phyloP scores from a whole-genome alignment of 2,797 vertebrate genomes.

The Chrosomus eos region DNA sequence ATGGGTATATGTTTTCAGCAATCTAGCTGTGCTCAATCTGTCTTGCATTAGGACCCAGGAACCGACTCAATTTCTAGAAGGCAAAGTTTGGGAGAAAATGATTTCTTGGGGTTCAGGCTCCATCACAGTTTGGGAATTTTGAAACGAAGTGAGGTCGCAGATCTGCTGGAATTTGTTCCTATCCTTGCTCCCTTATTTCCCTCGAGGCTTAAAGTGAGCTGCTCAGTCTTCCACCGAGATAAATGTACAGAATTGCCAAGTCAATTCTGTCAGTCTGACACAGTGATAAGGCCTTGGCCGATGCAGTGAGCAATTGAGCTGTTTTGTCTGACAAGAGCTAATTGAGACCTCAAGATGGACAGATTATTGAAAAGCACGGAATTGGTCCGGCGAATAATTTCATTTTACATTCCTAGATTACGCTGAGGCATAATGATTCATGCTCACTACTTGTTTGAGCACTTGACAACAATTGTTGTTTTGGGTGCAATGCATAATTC shows the following conservation, averaged over 20 bases:
- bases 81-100: constrained; percentile 47
- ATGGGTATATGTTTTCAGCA: background rate
- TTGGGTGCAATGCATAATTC: constrained; percentile 14
- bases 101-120: constrained; percentile 40
- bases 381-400: background rate
- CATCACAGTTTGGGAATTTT: constrained; percentile 43
- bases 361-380: constrained; percentile 28
- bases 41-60: constrained; percentile 3
- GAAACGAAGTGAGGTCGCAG: constrained; percentile 44
- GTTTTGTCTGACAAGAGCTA: constrained; percentile 47
- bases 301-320: constrained; percentile 33
- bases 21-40: background rate
- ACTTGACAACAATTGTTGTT: constrained; percentile 20
- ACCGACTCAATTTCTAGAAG: constrained; percentile 19
- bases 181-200: constrained; percentile 56
- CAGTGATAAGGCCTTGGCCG: constrained; percentile 45
- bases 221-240: constrained; percentile 49
- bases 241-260: constrained; percentile 55
- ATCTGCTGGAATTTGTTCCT: constrained; percentile 56
- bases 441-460: constrained; percentile 10
- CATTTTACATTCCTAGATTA: background rate
- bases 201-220: constrained; percentile 45
- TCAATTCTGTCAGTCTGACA: constrained; percentile 51
- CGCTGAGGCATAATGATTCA: constrained; percentile 1
- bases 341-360: constrained; percentile 47